A percentile compares a stretch with the other conserved stretches of the same genome.
These are phyloP conservation scores for Nannoperca australis DNA, from an alignment of 2,797 vertebrate species.

Conservation along the genomic window DNA sequence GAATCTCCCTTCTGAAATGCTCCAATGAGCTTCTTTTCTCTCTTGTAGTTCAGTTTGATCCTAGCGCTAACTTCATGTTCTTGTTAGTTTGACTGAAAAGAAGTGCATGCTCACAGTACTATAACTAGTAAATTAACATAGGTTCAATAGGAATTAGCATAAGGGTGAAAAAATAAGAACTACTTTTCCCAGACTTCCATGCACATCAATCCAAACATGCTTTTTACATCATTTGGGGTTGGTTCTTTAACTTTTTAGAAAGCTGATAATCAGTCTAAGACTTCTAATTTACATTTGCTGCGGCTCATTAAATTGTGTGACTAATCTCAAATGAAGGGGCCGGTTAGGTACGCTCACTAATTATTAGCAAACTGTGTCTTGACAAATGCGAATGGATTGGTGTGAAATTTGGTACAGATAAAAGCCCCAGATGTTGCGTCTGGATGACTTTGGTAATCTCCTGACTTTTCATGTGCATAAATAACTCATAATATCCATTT, in stretches of 20 bases:
- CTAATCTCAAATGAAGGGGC: slow-evolving; percentile 32
- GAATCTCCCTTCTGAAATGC: neutral
- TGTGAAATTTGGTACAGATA: slow-evolving; percentile 9
- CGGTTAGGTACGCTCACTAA: slow-evolving; percentile 9
- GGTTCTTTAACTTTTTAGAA: slow-evolving; percentile 13
- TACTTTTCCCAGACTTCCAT: neutral
- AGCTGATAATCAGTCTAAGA: slow-evolving; percentile 10
- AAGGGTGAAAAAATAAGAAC: neutral
- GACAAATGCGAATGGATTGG: slow-evolving; percentile 17
- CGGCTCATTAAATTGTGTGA: slow-evolving; percentile 11
- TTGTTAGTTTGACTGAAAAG: neutral
- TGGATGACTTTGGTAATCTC: neutral
- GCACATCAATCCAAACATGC: neutral
- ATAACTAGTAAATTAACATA: neutral
- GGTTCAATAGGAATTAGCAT: neutral
- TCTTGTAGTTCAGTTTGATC: neutral
- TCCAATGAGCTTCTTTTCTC: neutral
- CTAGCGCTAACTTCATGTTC: neutral
- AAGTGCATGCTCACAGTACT: neutral
- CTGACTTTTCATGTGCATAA: slow-evolving; percentile 1
- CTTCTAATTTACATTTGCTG: neutral
- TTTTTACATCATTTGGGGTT: neutral
- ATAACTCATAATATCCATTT: neutral
- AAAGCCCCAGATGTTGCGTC: neutral
- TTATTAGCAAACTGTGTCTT: slow-evolving; percentile 31